These are phyloP conservation scores for Brachionus angularis DNA, from an alignment of 1,140 invertebrate genomes.

Conservation along the genomic window DNA sequence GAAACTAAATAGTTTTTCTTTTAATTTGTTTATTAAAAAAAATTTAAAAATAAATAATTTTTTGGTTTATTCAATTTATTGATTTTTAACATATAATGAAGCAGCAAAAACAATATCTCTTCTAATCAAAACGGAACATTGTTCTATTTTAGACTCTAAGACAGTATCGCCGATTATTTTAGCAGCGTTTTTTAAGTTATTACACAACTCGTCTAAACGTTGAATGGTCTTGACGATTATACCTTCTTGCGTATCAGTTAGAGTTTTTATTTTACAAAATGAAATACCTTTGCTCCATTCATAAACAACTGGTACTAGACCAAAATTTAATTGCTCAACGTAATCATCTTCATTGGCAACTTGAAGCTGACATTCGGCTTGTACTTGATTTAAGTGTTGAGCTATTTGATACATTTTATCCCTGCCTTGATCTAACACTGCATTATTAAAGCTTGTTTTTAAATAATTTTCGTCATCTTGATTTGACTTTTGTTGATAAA, in stretches of 20 bases:
- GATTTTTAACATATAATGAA: conserved; percentile 69
- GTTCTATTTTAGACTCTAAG: conserved; percentile 87
- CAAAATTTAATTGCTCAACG: conserved; percentile 76
- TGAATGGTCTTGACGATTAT: conserved; percentile 96
- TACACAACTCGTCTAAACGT: conserved; percentile 79
- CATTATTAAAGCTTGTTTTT: conserved; percentile 43
- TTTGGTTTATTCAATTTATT: no score
- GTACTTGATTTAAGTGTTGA: conserved; percentile 60
- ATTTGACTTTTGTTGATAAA: conserved; percentile 76
- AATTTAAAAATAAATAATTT: no score
- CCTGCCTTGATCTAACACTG: conserved; percentile 59
- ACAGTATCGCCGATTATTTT: conserved; percentile 84
- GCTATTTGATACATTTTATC: conserved; percentile 61
- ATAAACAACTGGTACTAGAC: conserved; percentile 84
- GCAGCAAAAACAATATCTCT: conserved; percentile 96
- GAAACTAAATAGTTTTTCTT: no score
- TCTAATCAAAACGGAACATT: conserved; percentile 84
- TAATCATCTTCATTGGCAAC: conserved; percentile 59
- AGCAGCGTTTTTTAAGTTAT: conserved; percentile 84
- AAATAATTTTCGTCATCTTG: conserved; percentile 35
- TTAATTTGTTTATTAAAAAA: no score
- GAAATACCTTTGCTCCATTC: conserved; percentile 75
- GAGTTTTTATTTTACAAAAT: conserved; percentile 12
- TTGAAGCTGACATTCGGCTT: conserved; percentile 61
- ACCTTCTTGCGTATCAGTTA: conserved; percentile 66